Evolutionary conservation across 2,797 vertebrate species (phyloP).

Genomic region (Myripristis jacobus): DNA sequence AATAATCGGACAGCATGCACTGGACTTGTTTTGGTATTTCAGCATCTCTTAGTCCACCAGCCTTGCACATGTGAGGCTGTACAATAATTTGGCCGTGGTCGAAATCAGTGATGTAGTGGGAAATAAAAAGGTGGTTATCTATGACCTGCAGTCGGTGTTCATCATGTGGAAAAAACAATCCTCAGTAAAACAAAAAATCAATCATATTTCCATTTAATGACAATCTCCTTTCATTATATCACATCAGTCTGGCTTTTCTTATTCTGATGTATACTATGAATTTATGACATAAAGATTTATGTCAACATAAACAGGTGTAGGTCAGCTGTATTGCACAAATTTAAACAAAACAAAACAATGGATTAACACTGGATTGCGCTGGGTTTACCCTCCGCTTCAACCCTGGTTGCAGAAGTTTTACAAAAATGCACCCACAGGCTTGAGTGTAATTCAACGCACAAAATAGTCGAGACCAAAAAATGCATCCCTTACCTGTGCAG

Average conservation of each 20-base stretch:
- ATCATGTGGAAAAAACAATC: background rate
- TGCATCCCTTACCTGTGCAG: constrained; percentile 72
- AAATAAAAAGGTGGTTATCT: background rate
- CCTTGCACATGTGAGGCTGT: constrained; percentile 39
- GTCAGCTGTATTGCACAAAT: background rate
- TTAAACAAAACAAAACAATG: constrained; percentile 10
- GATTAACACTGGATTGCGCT: background rate
- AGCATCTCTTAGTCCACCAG: constrained; percentile 45
- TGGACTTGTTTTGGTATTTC: constrained; percentile 11
- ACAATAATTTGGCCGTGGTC: constrained; percentile 16
- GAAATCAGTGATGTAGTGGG: constrained; percentile 6
- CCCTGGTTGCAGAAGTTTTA: constrained; percentile 34
- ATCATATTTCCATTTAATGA: background rate
- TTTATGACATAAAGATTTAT: background rate
- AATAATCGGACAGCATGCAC: constrained; percentile 6
- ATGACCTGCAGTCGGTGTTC: background rate
- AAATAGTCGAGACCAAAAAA: constrained; percentile 2
- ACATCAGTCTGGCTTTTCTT: too few species aligned
- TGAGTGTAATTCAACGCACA: background rate
- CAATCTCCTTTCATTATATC: too few species aligned
- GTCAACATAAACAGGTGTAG: constrained; percentile 6
- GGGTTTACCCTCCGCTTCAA: too few species aligned
- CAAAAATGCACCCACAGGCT: constrained; percentile 8
- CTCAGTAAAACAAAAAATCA: background rate
- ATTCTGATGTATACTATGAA: too few species aligned